A percentile compares a stretch with the other conserved stretches of the same genome.
These are phyloP conservation scores for Polydesmus complanatus DNA, from an alignment of 2,888 invertebrate genomes.

Conservation along the genomic window DNA sequence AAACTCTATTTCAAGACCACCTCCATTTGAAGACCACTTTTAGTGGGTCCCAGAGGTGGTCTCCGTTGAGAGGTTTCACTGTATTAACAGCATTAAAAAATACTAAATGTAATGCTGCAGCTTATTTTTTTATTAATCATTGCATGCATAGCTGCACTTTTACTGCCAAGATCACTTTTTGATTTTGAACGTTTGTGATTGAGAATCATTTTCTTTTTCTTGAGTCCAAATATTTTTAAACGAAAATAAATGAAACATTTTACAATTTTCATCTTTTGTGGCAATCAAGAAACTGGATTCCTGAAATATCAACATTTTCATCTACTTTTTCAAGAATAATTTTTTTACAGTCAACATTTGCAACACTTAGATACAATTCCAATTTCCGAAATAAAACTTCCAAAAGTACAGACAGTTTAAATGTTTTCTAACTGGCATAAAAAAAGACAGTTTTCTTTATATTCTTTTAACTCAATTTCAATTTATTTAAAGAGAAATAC, in stretches of 20 bases:
- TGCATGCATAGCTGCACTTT: not conserved
- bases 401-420: not conserved
- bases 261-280: not conserved
- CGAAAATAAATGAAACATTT: not conserved
- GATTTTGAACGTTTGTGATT: not conserved
- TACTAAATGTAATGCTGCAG: too few relatives aligned
- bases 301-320: not conserved
- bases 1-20: too few relatives aligned
- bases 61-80: too few relatives aligned
- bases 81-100: too few relatives aligned
- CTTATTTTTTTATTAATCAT: slow-evolving; percentile 1
- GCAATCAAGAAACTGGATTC: slow-evolving; percentile 1
- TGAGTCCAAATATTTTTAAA: not conserved
- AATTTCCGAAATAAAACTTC: not conserved
- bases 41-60: too few relatives aligned
- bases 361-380: not conserved
- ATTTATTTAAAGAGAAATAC: too few relatives aligned
- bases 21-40: too few relatives aligned
- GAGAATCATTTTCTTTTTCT: not conserved
- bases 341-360: slow-evolving; percentile 1
- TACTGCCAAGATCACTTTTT: not conserved
- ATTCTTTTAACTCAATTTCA: too few relatives aligned
- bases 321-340: not conserved
- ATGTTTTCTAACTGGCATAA: too few relatives aligned
- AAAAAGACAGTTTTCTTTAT: too few relatives aligned